Conservation (phyloP, 2,888 invertebrate genomes). For the Chironomus riparius region DNA sequence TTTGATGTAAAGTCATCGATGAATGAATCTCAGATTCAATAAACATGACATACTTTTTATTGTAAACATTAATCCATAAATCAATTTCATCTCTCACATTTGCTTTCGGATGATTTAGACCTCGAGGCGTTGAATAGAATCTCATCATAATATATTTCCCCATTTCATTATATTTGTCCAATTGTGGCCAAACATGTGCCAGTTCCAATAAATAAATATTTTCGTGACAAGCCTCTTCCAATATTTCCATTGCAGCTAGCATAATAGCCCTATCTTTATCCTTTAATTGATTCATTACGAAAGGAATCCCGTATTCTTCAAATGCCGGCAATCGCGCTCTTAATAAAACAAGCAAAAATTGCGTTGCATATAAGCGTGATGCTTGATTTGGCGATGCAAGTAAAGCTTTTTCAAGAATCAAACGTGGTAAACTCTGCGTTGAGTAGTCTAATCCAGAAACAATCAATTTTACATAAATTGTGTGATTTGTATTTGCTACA, state of each 20-base stretch:
- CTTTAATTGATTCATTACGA: slow-evolving; percentile 74
- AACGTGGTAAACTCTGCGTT: slow-evolving; percentile 60
- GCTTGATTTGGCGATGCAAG: slow-evolving; percentile 44
- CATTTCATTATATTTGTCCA: slow-evolving; percentile 60
- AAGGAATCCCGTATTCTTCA: slow-evolving; percentile 76
- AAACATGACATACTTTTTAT: slow-evolving; percentile 75
- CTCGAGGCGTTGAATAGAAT: slow-evolving; percentile 62
- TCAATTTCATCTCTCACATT: slow-evolving; percentile 64
- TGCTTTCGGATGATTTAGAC: slow-evolving; percentile 56
- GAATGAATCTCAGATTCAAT: slow-evolving; percentile 85
- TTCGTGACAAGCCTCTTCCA: slow-evolving; percentile 90
- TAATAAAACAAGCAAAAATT: slow-evolving; percentile 78
- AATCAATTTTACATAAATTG: slow-evolving; percentile 88
- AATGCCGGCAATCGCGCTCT: slow-evolving; percentile 63
- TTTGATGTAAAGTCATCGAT: slow-evolving; percentile 73
- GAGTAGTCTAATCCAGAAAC: slow-evolving; percentile 86
- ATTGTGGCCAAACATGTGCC: slow-evolving; percentile 60
- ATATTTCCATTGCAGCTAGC: slow-evolving; percentile 66
- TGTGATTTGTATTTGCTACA: slow-evolving; percentile 73
- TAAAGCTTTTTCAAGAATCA: slow-evolving; percentile 48
- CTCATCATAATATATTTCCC: slow-evolving; percentile 68
- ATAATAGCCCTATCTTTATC: slow-evolving; percentile 75
- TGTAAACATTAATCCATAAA: slow-evolving; percentile 67
- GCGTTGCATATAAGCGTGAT: slow-evolving; percentile 75
- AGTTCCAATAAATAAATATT: slow-evolving; percentile 68